A percentile compares a stretch with the other conserved stretches of the same genome.
Evolutionary conservation across 2,797 vertebrate species (phyloP).

Genomic region (Cheracebus regulus): DNA sequence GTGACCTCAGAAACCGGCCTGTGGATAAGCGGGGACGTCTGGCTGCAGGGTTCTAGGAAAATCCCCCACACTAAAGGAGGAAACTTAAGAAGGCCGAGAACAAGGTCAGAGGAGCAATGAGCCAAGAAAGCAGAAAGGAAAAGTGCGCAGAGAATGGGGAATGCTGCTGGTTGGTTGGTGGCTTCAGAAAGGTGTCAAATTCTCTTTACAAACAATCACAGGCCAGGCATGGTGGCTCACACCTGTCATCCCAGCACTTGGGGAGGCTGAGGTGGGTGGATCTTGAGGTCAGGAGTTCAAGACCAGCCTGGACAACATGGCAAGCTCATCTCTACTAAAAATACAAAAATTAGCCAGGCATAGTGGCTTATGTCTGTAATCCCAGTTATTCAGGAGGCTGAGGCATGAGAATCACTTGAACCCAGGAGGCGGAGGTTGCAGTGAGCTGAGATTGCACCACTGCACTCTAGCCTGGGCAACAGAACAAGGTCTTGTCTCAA

Average conservation of each 20-base stretch:
- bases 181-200: background rate
- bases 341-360: background rate
- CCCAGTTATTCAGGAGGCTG: background rate
- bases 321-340: background rate
- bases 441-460: background rate
- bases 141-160: too few species aligned
- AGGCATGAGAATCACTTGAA: background rate
- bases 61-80: background rate
- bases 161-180: background rate
- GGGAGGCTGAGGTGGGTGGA: background rate
- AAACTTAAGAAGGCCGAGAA: background rate
- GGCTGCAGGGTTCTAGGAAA: background rate
- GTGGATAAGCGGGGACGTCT: background rate
- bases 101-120: background rate
- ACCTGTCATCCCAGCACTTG: too few species aligned
- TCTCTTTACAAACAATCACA: slow-evolving; percentile 11
- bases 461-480: background rate
- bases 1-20: background rate
- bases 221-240: background rate
- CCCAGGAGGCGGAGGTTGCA: background rate
- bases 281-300: background rate
- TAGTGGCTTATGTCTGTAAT: background rate
- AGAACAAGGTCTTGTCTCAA: background rate
- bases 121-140: too few species aligned
- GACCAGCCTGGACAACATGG: background rate